Conservation (phyloP, 2,113 vertebrate genomes). For the Carettochelys insculpta region DNA sequence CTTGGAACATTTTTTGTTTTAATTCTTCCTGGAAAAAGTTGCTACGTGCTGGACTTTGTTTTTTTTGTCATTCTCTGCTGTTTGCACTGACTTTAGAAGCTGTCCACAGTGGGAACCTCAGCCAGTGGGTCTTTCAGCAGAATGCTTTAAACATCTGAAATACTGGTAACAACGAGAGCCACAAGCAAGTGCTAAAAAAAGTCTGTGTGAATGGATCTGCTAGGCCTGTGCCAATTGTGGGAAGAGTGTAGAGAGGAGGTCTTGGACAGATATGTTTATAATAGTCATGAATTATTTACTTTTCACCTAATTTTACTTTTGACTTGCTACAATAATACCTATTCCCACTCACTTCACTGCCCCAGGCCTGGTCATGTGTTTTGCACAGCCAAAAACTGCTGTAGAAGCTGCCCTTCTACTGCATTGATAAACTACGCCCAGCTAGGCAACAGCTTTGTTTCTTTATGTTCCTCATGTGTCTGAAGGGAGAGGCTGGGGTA, state of each 20-base stretch:
- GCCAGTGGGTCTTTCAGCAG: not conserved
- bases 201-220: not conserved
- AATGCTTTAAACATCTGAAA: not conserved
- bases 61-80: not conserved
- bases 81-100: constrained; percentile 8
- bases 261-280: not conserved
- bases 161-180: not conserved
- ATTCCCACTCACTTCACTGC: not conserved
- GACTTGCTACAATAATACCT: not conserved
- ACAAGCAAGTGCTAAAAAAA: not conserved
- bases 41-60: not conserved
- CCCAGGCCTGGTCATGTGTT: not conserved
- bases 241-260: not conserved
- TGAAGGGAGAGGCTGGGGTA: not conserved
- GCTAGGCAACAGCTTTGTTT: not conserved
- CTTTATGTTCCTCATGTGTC: not conserved
- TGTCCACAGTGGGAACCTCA: not conserved
- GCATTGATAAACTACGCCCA: not conserved
- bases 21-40: not conserved
- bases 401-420: not conserved
- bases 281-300: not conserved
- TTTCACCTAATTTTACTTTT: not conserved
- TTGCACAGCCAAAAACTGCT: not conserved
- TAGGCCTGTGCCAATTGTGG: not conserved
- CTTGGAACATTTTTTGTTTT: too few relatives aligned